Evolutionary conservation across 2,888 invertebrate species (phyloP).

Genomic region (Drymonia ruficornis): DNA sequence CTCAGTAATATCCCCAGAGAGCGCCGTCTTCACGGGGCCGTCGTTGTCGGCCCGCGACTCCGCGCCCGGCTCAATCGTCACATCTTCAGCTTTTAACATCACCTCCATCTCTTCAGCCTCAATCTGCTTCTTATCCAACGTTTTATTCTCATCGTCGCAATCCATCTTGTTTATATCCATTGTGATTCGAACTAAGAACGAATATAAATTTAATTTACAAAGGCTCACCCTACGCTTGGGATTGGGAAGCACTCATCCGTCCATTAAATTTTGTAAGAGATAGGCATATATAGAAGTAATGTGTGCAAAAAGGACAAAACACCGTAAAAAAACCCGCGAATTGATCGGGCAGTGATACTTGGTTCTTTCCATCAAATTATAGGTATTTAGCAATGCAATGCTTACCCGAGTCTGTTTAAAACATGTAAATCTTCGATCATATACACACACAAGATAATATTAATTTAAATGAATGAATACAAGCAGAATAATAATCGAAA

Average conservation of each 20-base stretch:
- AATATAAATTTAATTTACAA: constrained; percentile 9
- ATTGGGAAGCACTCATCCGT: not conserved
- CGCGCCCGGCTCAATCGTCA: constrained; percentile 71
- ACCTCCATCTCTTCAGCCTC: constrained; percentile 87
- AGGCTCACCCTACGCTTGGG: not conserved
- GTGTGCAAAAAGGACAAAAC: constrained; percentile 3
- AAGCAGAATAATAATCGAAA: not conserved
- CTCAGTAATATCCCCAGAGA: constrained; percentile 83
- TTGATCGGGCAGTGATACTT: not conserved
- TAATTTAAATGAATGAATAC: not conserved
- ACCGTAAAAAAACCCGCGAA: constrained; percentile 3
- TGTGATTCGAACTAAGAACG: constrained; percentile 58
- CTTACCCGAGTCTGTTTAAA: not conserved
- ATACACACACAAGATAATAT: not conserved
- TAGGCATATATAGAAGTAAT: not conserved
- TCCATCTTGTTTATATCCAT: constrained; percentile 72
- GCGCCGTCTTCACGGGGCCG: constrained; percentile 78
- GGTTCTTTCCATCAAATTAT: not conserved
- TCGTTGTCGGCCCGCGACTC: constrained; percentile 77
- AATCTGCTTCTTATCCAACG: constrained; percentile 87
- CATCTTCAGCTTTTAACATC: constrained; percentile 85
- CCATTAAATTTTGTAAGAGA: constrained; percentile 3
- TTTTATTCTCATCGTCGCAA: constrained; percentile 68
- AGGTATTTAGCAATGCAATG: not conserved
- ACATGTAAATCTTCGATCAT: not conserved